Percentiles rank a stretch among this genome's conserved stretches.
Evolutionary conservation across 2,797 vertebrate genomes (phyloP).

Genomic region (Acrocephalus scirpaceus): DNA sequence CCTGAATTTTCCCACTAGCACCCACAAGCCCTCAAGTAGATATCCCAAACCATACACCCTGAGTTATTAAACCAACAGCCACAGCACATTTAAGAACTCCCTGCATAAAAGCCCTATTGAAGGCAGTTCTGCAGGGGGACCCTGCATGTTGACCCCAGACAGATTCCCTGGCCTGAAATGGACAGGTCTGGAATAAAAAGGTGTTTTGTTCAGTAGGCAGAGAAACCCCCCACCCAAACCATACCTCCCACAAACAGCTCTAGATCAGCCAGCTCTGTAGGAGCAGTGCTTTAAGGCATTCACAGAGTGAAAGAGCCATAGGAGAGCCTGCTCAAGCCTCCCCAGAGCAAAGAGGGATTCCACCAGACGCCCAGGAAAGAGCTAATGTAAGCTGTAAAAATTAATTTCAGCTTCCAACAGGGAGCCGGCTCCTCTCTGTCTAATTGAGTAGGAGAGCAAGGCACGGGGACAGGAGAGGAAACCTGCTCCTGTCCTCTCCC

Average conservation of each 20-base stretch:
- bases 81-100: not conserved
- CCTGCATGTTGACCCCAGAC: not conserved
- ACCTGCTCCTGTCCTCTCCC: not conserved
- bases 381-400: not conserved
- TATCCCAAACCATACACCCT: not conserved
- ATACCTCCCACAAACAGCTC: not conserved
- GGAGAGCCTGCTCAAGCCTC: not conserved
- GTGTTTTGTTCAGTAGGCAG: not conserved
- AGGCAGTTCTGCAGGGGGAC: not conserved
- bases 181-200: not conserved
- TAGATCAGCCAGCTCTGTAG: not conserved
- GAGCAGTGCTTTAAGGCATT: not conserved
- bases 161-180: not conserved
- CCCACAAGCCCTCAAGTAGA: not conserved
- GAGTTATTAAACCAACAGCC: not conserved
- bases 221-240: not conserved
- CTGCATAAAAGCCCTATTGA: not conserved
- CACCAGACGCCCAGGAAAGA: not conserved
- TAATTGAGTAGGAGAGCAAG: constrained; percentile 16
- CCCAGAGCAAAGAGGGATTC: not conserved
- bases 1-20: not conserved
- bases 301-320: accelerated
- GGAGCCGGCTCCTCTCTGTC: not conserved
- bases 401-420: not conserved
- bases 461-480: not conserved